Evolutionary conservation across 2,888 invertebrate genomes (phyloP).

Genomic region (Diarsia rubi): DNA sequence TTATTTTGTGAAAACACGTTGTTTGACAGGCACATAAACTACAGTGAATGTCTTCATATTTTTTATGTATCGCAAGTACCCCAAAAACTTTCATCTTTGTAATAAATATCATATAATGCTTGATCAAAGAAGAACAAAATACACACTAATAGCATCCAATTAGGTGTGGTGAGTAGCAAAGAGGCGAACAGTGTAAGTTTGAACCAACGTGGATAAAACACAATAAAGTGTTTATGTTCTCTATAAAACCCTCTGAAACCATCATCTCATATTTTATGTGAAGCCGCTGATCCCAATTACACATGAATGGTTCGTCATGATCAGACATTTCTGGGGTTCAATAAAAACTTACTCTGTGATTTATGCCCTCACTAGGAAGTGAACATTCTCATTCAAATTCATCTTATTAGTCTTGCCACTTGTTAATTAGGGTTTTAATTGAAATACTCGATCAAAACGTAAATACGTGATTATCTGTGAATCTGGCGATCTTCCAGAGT

Average conservation of each 20-base stretch:
- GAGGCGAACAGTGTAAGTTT: conserved; percentile 73
- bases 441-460: conserved; percentile 49
- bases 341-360: conserved; percentile 86
- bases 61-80: conserved; percentile 7
- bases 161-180: conserved; percentile 49
- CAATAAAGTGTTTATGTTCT: conserved; percentile 89
- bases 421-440: conserved; percentile 77
- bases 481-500: neutral
- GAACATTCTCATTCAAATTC: conserved; percentile 78
- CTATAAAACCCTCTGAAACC: conserved; percentile 86
- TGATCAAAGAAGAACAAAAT: conserved; percentile 24
- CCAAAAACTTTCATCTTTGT: conserved; percentile 27
- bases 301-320: conserved; percentile 89
- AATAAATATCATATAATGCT: conserved; percentile 18
- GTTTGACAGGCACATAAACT: conserved; percentile 14
- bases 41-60: conserved; percentile 5
- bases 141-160: conserved; percentile 15
- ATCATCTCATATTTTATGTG: conserved; percentile 88
- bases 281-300: conserved; percentile 89
- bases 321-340: conserved; percentile 86
- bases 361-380: conserved; percentile 82
- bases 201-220: conserved; percentile 80
- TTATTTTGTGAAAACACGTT: conserved; percentile 37
- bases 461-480: conserved; percentile 1
- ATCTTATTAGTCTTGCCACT: conserved; percentile 80